phyloP scores from a whole-genome alignment of 2,888 invertebrate genomes.

The Andrena chrysosceles region DNA sequence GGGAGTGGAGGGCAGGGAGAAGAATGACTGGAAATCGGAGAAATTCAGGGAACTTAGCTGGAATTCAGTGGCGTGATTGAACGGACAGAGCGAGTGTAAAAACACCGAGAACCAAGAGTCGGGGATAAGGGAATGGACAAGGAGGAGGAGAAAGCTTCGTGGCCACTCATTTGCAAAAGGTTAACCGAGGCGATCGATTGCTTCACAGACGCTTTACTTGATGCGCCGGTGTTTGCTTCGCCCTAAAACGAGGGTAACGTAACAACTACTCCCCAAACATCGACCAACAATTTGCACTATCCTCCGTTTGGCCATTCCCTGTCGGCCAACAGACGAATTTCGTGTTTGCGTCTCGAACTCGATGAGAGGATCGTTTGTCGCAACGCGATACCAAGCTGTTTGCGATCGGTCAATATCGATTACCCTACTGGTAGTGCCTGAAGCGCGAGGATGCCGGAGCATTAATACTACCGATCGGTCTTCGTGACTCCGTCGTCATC shows the following conservation, averaged over 20 bases:
- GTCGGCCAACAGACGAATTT: conserved; percentile 24
- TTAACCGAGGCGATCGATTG: not conserved
- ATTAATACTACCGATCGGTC: conserved; percentile 50
- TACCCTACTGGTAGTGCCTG: conserved; percentile 51
- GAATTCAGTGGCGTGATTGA: too few species aligned
- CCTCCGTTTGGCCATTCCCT: not conserved
- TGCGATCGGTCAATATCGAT: conserved; percentile 70
- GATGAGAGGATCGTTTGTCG: conserved; percentile 57
- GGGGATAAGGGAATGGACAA: too few species aligned
- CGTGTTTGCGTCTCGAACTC: conserved; percentile 45
- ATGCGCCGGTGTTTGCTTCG: not conserved
- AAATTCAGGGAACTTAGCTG: too few species aligned
- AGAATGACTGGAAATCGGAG: too few species aligned
- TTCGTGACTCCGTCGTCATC: conserved; percentile 34
- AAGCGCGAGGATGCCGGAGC: conserved; percentile 33
- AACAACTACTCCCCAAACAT: not conserved
- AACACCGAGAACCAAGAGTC: too few species aligned
- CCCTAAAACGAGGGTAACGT: not conserved
- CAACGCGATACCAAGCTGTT: conserved; percentile 63
- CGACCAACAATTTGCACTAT: conserved; percentile 10
- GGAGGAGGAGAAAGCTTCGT: too few species aligned
- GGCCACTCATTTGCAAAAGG: conserved; percentile 13
- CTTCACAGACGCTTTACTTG: not conserved
- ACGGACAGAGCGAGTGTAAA: too few species aligned
- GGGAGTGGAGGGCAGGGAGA: too few species aligned